These are phyloP conservation scores for Alfaro cultratus DNA, from an alignment of 2,797 vertebrate species.

Conservation along the genomic window DNA sequence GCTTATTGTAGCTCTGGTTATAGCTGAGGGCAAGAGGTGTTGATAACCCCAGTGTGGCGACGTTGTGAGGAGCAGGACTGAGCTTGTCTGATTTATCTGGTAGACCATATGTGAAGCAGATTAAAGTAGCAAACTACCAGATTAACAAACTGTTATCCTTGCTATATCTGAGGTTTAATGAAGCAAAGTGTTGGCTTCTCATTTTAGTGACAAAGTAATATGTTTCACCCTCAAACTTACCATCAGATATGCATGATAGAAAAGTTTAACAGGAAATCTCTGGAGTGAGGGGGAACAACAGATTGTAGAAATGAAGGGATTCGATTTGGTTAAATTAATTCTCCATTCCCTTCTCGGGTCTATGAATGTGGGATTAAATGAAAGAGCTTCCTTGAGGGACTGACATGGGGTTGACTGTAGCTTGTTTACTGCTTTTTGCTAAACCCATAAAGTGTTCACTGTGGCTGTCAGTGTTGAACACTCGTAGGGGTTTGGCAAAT, in stretches of 20 bases:
- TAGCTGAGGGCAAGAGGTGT: constrained; percentile 39
- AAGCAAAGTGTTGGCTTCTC: constrained; percentile 53
- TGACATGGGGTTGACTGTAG: constrained; percentile 31
- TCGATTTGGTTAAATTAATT: constrained; percentile 56
- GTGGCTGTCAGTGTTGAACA: constrained; percentile 53
- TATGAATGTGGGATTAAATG: constrained; percentile 44
- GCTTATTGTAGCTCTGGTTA: constrained; percentile 39
- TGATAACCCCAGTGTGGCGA: constrained; percentile 39
- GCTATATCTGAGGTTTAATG: constrained; percentile 49
- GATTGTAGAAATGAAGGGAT: constrained; percentile 17
- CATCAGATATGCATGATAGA: constrained; percentile 49
- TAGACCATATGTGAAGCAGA: constrained; percentile 76
- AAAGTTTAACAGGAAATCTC: constrained; percentile 32
- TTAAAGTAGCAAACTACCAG: constrained; percentile 69
- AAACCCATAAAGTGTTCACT: constrained; percentile 52
- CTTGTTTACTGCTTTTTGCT: constrained; percentile 58
- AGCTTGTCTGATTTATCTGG: constrained; percentile 67
- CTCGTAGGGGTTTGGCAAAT: constrained; percentile 53
- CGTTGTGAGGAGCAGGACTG: constrained; percentile 31
- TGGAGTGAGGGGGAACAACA: constrained; percentile 11
- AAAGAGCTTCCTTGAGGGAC: constrained; percentile 51
- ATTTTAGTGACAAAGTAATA: constrained; percentile 39
- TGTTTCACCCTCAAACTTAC: constrained; percentile 21
- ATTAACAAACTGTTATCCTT: constrained; percentile 68
- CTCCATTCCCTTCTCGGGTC: constrained; percentile 19